These are phyloP conservation scores for Solenopsis fugax DNA, from an alignment of 1,140 invertebrate genomes.

Conservation along the genomic window DNA sequence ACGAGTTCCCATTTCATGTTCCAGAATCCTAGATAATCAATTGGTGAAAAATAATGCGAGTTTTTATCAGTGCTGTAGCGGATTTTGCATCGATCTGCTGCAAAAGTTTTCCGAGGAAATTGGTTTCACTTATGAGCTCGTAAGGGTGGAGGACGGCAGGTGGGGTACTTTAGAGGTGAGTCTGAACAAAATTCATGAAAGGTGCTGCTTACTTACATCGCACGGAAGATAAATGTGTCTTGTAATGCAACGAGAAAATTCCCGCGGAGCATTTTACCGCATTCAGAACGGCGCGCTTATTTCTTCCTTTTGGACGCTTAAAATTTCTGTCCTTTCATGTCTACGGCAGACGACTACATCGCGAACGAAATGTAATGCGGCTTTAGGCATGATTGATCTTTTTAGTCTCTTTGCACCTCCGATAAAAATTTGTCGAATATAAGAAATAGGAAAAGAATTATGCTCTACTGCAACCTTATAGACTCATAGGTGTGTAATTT, in stretches of 20 bases:
- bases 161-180: slow-evolving; percentile 95
- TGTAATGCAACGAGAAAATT: slow-evolving; percentile 51
- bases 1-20: slow-evolving; percentile 71
- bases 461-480: background rate
- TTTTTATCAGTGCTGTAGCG: slow-evolving; percentile 97
- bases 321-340: background rate
- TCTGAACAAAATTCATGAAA: slow-evolving; percentile 51
- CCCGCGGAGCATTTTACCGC: slow-evolving; percentile 29
- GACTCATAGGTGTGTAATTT: background rate
- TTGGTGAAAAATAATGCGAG: slow-evolving; percentile 93
- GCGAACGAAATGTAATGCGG: background rate
- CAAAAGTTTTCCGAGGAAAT: slow-evolving; percentile 96
- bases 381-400: background rate
- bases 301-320: background rate
- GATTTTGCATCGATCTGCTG: slow-evolving; percentile 98
- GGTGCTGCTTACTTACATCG: slow-evolving; percentile 36
- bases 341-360: background rate
- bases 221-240: slow-evolving; percentile 48
- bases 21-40: slow-evolving; percentile 91
- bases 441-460: background rate
- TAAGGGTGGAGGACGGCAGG: slow-evolving; percentile 97
- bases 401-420: background rate
- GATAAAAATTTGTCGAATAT: background rate
- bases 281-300: background rate
- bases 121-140: slow-evolving; percentile 98